Conservation (phyloP, 1,140 invertebrate genomes). For the Euwallacea similis region DNA sequence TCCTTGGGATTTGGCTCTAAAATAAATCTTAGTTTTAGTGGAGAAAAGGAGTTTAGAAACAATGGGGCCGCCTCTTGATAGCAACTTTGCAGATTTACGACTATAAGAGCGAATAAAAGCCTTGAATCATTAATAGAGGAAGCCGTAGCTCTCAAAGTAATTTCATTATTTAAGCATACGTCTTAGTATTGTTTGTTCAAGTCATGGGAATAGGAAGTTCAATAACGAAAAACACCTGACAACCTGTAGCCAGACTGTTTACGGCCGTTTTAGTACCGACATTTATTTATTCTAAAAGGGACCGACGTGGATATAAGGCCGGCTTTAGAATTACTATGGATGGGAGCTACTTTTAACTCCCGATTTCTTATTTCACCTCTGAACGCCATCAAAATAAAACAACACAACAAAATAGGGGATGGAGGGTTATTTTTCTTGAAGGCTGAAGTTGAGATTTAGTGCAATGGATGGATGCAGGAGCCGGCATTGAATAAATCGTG, state of each 20-base stretch:
- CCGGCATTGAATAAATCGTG: constrained; percentile 19
- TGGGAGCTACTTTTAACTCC: constrained; percentile 18
- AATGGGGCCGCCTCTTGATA: no score
- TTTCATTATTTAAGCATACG: no score
- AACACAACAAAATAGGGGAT: constrained; percentile 14
- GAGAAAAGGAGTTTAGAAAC: no score
- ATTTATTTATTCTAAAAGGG: constrained; percentile 35
- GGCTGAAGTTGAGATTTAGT: constrained; percentile 20
- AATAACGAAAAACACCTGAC: constrained; percentile 9
- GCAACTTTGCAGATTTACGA: no score
- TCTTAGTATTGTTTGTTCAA: no score
- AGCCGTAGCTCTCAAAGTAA: no score
- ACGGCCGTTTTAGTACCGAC: constrained; percentile 7
- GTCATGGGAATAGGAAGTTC: neutral
- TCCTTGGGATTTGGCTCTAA: no score
- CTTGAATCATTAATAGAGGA: no score
- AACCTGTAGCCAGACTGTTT: constrained; percentile 12
- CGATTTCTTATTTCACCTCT: constrained; percentile 35
- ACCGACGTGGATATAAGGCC: constrained; percentile 26
- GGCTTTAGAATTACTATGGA: constrained; percentile 26
- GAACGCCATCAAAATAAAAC: constrained; percentile 28
- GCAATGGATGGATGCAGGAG: constrained; percentile 16
- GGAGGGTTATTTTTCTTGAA: constrained; percentile 22
- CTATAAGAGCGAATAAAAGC: no score
- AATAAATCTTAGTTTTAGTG: no score